Evolutionary conservation across 92 coral and sea anemone species (phyloP), one percentile per base, ranked within the genome.

Genomic region (Bergia sp.): DNA sequence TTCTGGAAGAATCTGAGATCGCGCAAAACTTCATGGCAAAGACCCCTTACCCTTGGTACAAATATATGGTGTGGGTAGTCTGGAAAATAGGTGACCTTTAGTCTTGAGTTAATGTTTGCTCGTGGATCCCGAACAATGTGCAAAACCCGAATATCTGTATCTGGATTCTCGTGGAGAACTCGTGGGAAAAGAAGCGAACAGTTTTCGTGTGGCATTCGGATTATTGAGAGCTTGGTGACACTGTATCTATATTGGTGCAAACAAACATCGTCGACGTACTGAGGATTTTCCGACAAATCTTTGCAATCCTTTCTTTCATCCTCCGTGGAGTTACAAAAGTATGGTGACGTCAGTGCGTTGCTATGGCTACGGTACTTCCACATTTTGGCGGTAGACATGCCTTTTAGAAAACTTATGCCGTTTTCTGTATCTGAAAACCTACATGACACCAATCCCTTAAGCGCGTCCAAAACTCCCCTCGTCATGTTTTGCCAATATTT

Each of bases 201-300:
- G 45, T 91, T 91, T 36, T 91, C 50, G 16, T 85, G 79, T 0
- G 91, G 92, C 67, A 91, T 91, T 57, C 93, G 86, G 1, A 91
- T 86, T 36, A 91, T 79, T 13, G 93, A 91, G 21, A 91, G 45
- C 50, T 91, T 91, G 1, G 79, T 74, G 58, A 76, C 91, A 18
- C 93, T 91, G 90, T 91, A 91, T 80, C 89, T 67, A 53, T 64
- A 89, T 43, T 73, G 23, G 7, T 44, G 37, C 3, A 23, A 78
- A 49, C 93, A 91, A 4, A 82, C 49, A 1, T 91, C 67, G 40
- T 91, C 89, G 0, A 85, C 92, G 38, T 43, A 44, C 11, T 37
- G 61, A 5, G 92, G 84, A 21, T 80, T 37, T 49, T 44, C n/a
- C 18, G 37, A 80, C 47, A 85, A 80, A 37, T 82, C 66, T 11